phyloP scores from a whole-genome alignment of 2,888 invertebrate genomes.

The Cremastinae sp. region DNA sequence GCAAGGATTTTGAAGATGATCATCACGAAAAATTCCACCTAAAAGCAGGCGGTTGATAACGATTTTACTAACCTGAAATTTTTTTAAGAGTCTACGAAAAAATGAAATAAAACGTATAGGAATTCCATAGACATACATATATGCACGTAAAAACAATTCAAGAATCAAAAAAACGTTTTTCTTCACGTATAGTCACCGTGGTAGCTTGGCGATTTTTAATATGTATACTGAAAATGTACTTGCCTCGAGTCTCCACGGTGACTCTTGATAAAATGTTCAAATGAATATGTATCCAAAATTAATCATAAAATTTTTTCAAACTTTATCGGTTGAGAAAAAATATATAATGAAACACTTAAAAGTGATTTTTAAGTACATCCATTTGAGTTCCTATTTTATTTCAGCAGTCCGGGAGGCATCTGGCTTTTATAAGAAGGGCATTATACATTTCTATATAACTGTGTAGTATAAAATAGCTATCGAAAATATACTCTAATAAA shows the following conservation, averaged over 20 bases:
- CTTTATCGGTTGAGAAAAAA: conserved; percentile 4
- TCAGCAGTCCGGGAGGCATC: conserved; percentile 27
- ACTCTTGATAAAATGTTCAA: no score
- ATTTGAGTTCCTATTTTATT: conserved; percentile 32
- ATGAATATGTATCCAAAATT: no score
- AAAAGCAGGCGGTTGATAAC: conserved; percentile 52
- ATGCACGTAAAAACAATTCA: conserved; percentile 26
- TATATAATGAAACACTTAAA: conserved; percentile 3
- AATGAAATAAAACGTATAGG: not conserved
- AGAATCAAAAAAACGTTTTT: conserved; percentile 12
- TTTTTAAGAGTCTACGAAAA: not conserved
- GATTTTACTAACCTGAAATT: conserved; percentile 41
- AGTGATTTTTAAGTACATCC: conserved; percentile 8
- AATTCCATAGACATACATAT: not conserved
- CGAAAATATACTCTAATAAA: no score
- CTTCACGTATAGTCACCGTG: conserved; percentile 14
- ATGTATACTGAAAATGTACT: no score
- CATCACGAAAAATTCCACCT: not conserved
- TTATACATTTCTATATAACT: conserved; percentile 23
- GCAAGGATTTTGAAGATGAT: not conserved
- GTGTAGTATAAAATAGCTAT: no score
- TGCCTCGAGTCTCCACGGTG: no score
- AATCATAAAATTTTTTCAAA: no score
- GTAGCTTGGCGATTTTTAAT: no score
- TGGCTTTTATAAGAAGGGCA: conserved; percentile 45